Percentiles rank a stretch among this genome's conserved stretches.
phyloP scores from a whole-genome alignment of 2,113 vertebrate species.

The Prunella fulvescens region DNA sequence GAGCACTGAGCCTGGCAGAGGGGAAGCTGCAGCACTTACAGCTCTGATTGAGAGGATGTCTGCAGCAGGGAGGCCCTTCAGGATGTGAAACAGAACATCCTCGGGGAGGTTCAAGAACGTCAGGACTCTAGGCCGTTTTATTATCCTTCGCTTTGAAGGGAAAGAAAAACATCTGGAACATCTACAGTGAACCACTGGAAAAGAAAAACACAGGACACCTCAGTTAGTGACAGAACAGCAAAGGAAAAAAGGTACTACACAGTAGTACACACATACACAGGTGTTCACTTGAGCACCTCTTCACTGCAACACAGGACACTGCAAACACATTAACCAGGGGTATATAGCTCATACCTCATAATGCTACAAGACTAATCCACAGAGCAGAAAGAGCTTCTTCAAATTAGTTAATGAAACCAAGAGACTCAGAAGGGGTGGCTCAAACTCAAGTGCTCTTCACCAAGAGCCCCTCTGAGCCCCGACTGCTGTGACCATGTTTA shows the following conservation, averaged over 20 bases:
- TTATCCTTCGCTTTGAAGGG: constrained; percentile 80
- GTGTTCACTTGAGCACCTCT: neutral
- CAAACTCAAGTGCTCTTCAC: neutral
- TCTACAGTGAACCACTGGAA: constrained; percentile 84
- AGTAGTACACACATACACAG: neutral
- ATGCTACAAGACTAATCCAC: neutral
- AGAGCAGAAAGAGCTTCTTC: neutral
- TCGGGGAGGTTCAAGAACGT: constrained; percentile 87
- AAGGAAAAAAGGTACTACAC: neutral
- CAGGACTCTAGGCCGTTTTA: constrained; percentile 78
- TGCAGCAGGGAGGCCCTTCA: constrained; percentile 88
- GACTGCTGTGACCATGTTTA: neutral
- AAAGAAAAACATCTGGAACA: constrained; percentile 91
- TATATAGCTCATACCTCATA: accelerated
- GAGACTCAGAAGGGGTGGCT: neutral
- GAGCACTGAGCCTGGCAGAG: neutral
- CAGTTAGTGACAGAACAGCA: neutral
- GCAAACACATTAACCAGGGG: neutral
- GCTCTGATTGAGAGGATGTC: constrained; percentile 90
- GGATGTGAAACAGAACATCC: constrained; percentile 89
- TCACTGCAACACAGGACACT: neutral
- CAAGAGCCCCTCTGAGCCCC: neutral
- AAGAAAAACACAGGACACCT: neutral
- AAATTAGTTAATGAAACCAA: neutral
- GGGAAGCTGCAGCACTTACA: constrained; percentile 73